phyloP scores from a whole-genome alignment of 92 coral and sea anemone species.

The Anthopleura xanthogrammica region DNA sequence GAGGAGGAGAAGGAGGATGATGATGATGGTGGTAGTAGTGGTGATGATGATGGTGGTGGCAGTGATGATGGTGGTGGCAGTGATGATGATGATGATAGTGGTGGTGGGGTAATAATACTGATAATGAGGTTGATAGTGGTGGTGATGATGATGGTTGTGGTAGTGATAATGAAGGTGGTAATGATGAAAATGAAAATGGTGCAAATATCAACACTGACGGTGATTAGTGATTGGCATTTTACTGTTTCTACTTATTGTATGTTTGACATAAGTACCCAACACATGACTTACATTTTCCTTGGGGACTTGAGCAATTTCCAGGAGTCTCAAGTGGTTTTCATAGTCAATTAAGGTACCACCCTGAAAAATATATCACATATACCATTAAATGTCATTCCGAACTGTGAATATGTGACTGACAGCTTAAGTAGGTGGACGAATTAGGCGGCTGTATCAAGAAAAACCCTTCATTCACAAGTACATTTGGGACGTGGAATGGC shows the following conservation, averaged over 20 bases:
- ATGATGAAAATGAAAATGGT: neutral
- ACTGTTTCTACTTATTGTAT: neutral
- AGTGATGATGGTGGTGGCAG: too few species aligned
- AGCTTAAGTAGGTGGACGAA: too few species aligned
- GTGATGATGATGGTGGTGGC: neutral
- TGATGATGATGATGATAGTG: neutral
- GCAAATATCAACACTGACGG: too few species aligned
- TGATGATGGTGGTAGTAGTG: neutral
- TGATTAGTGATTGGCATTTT: too few species aligned
- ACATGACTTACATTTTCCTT: constrained; percentile 75
- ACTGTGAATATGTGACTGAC: too few species aligned
- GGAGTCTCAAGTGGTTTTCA: constrained; percentile 70
- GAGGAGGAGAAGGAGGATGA: too few species aligned
- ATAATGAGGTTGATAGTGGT: neutral
- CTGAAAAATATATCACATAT: constrained; percentile 28
- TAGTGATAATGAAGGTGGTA: neutral
- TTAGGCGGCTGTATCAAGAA: too few species aligned
- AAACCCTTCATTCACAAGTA: too few species aligned
- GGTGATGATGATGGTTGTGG: neutral
- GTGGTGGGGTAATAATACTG: neutral
- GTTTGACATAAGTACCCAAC: neutral
- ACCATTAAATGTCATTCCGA: neutral
- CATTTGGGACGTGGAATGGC: too few species aligned
- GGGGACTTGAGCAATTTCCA: constrained; percentile 98
- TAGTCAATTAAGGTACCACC: constrained; percentile 97